Percentiles rank a stretch among this genome's conserved stretches.
These are phyloP conservation scores for Columba guinea DNA, from an alignment of 2,797 vertebrate species.

Conservation along the genomic window DNA sequence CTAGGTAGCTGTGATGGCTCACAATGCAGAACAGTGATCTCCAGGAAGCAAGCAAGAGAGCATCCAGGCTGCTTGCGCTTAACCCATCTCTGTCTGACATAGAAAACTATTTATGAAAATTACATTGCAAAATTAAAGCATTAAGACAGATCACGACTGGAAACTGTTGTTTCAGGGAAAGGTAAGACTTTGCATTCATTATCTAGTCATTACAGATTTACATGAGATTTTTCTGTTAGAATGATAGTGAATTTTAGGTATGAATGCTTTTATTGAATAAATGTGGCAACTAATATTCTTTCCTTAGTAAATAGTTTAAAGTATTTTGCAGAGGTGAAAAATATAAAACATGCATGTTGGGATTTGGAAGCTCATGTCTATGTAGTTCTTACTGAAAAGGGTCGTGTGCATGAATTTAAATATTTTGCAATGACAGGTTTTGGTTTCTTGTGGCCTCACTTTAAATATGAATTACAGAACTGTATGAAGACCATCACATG, in stretches of 20 bases:
- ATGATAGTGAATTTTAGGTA: not conserved
- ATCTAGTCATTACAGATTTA: not conserved
- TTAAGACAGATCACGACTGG: not conserved
- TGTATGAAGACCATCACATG: not conserved
- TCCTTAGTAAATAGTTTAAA: not conserved
- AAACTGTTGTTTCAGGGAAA: not conserved
- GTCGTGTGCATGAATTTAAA: not conserved
- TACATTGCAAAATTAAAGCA: not conserved
- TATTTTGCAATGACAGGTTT: not conserved
- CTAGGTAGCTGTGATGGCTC: slow-evolving; percentile 50
- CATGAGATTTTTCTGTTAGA: not conserved
- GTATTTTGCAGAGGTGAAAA: not conserved
- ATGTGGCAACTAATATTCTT: not conserved
- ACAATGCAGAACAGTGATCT: slow-evolving; percentile 54
- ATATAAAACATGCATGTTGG: not conserved
- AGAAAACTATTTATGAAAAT: slow-evolving; percentile 7
- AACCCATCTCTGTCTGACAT: slow-evolving; percentile 34
- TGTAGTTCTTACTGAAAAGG: not conserved
- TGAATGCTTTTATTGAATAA: not conserved
- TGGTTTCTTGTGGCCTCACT: not conserved
- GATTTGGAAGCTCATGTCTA: not conserved
- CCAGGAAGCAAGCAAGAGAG: slow-evolving; percentile 56
- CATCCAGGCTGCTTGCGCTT: slow-evolving; percentile 24
- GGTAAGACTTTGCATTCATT: slow-evolving; percentile 45
- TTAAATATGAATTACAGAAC: not conserved